Conservation (phyloP, 2,113 vertebrate genomes). For the Talpa occidentalis region DNA sequence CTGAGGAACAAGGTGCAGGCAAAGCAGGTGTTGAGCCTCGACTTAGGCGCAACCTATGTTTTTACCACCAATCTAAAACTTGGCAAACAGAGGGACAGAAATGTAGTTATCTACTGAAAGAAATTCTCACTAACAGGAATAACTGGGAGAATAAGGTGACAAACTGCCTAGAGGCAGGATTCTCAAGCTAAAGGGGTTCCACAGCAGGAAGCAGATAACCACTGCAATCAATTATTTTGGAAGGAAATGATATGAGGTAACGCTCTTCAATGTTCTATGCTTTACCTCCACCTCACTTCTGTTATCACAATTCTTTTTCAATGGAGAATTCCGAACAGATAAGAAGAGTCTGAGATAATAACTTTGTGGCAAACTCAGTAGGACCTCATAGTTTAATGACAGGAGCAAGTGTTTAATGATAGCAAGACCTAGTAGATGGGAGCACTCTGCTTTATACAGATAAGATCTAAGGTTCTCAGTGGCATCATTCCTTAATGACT, state of each 20-base stretch:
- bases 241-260: neutral
- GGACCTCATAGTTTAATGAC: neutral
- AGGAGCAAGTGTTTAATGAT: neutral
- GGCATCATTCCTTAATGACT: conserved; percentile 56
- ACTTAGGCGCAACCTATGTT: too few relatives aligned
- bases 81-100: neutral
- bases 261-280: neutral
- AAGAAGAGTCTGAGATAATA: conserved; percentile 23
- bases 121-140: neutral
- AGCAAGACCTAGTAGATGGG: fast-evolving
- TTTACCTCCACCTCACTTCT: neutral
- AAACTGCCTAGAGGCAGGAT: neutral
- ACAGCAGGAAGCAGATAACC: neutral
- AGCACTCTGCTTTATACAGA: neutral
- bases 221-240: neutral
- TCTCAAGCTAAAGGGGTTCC: neutral
- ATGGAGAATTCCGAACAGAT: neutral
- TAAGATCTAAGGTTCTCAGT: neutral
- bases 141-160: neutral
- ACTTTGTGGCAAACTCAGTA: neutral
- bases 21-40: too few relatives aligned
- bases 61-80: neutral
- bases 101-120: neutral
- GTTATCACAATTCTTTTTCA: conserved; percentile 9
- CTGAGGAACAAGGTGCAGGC: too few relatives aligned